These are phyloP conservation scores for Pimephales promelas DNA, from an alignment of 2,113 vertebrate genomes.

Conservation along the genomic window DNA sequence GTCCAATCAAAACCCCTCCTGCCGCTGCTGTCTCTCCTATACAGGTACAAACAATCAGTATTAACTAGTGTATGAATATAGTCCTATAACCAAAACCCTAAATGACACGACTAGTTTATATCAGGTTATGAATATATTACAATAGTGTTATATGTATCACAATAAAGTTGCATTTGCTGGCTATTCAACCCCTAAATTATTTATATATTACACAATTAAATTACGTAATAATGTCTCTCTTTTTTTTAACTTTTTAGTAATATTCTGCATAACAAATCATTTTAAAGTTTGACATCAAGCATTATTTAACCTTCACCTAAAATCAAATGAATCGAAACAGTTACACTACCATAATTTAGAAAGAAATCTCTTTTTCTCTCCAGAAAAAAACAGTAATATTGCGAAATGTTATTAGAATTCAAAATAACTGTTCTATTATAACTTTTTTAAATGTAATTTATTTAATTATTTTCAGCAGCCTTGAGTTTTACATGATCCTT, in stretches of 20 bases:
- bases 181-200: neutral
- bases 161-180: neutral
- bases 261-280: neutral
- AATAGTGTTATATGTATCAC: neutral
- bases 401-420: neutral
- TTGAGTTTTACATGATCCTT: neutral
- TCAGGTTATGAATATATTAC: neutral
- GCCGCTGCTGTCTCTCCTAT: conserved; percentile 87
- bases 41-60: conserved; percentile 73
- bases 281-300: neutral
- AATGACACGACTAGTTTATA: neutral
- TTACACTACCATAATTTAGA: neutral
- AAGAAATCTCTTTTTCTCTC: neutral
- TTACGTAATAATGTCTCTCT: no score
- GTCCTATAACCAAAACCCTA: neutral
- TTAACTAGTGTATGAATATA: neutral
- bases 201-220: neutral
- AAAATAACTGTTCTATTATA: neutral
- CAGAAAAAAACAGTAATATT: neutral
- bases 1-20: conserved; percentile 86
- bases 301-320: no score
- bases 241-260: neutral
- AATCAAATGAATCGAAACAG: neutral
- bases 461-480: neutral
- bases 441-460: neutral